Evolutionary conservation across 1,140 invertebrate genomes (phyloP).

Genomic region (Penaeus chinensis): DNA sequence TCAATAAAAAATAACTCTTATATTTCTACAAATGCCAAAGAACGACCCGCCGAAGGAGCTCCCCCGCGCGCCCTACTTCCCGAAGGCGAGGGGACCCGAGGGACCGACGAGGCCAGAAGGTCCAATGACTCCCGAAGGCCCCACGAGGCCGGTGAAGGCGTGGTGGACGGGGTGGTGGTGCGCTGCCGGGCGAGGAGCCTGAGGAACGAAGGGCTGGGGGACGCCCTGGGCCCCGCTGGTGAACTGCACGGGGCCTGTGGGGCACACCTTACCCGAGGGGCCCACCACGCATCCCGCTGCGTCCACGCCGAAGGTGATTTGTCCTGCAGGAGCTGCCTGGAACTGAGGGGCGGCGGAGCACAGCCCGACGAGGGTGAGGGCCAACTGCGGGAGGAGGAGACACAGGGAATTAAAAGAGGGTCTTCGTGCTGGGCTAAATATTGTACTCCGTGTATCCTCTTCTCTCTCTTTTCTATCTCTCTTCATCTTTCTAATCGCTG

Average conservation of each 20-base stretch:
- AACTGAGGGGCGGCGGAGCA: slow-evolving; percentile 38
- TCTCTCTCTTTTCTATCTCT: no score
- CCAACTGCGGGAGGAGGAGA: not conserved
- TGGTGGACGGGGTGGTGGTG: slow-evolving; percentile 30
- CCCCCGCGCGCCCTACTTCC: slow-evolving; percentile 10
- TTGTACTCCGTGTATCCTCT: no score
- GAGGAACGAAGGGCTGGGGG: not conserved
- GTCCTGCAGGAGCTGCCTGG: not conserved
- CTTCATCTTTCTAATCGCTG: no score
- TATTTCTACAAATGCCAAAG: no score
- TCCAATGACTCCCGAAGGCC: slow-evolving; percentile 63
- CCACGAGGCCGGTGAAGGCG: slow-evolving; percentile 63
- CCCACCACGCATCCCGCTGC: slow-evolving; percentile 55
- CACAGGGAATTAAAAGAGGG: not conserved
- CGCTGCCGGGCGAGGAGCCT: not conserved
- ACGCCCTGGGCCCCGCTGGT: not conserved
- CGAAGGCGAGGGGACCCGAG: slow-evolving; percentile 61
- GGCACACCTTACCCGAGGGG: slow-evolving; percentile 53
- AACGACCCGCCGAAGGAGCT: not conserved
- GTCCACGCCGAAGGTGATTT: slow-evolving; percentile 47
- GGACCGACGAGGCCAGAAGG: slow-evolving; percentile 63
- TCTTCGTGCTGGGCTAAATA: no score
- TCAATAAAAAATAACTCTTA: not conserved
- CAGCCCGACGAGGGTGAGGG: not conserved
- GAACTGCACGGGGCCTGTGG: not conserved